Base-by-base conservation (phyloP, 2,797 vertebrate genomes). In the Phyllotis vaccarum region DNA sequence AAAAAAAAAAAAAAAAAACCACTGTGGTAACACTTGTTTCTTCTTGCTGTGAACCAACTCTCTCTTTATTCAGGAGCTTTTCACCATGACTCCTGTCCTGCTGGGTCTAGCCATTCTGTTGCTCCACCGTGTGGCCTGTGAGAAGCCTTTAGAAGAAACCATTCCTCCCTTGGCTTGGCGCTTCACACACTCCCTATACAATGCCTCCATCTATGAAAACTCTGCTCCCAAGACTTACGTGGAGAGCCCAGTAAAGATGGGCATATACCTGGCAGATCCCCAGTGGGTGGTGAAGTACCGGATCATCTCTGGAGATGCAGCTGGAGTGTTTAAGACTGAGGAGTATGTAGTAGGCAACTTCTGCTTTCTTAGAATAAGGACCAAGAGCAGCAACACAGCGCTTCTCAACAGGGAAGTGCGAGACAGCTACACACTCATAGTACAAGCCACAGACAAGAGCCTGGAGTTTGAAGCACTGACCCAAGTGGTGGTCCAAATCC, bases 151-250 rank as follows among this genome's bases (percentile, higher is more conserved):
- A 17, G 97, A 98, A 95, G 98, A 99, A 95, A 97, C 98, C 96
- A 96, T 89, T 81, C 79, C 96, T 96, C 99, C 98, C 52, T 98
- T 98, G 0, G 96, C 99, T 86, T 97, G 97, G 97, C 98, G 98
- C 97, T 99, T 99, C 98, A 99, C 99, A 0, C 99, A 99, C 94
- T 98, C 99, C 80, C 98, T 99, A 85, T 99, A 99, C 98, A 99
- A 99, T 34, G 98, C 98, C 83, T 99, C 99, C 89, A 99, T 99
- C 98, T 98, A 99, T 0, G 99, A 99, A 98, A 99, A 99, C 98
- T 99, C 99, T 29, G 98, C 99, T 56, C 99, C 99, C 2, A 99
- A 99, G 98, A 99, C 99, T 21, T 99, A 99, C 0, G 98, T 99
- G 31, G 99, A 99, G 91, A 99, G 99, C n/a, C 96, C 98, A 0